Percentiles rank a stretch among this genome's conserved stretches.
phyloP scores from a whole-genome alignment of 2,797 vertebrate genomes.

The Poecilia wingei region DNA sequence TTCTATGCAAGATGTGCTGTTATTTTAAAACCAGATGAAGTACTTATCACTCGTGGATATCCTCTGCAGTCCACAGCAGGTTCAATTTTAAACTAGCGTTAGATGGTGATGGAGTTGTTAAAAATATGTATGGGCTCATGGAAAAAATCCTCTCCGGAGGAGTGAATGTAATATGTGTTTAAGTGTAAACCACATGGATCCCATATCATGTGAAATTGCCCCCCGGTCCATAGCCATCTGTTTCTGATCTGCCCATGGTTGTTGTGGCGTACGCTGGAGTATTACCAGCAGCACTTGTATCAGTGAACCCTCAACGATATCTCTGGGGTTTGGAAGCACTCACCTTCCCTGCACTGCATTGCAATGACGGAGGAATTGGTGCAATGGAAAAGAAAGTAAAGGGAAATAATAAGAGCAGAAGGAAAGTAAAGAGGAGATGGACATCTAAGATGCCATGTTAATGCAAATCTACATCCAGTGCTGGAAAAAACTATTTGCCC shows the following conservation, averaged over 20 bases:
- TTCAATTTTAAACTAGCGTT: constrained; percentile 18
- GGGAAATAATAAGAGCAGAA: constrained; percentile 6
- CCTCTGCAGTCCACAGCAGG: constrained; percentile 13
- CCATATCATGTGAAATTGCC: constrained; percentile 44
- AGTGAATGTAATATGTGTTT: constrained; percentile 32
- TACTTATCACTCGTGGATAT: constrained; percentile 14
- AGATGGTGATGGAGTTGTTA: constrained; percentile 26
- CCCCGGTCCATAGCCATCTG: constrained; percentile 36
- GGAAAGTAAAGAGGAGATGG: background rate
- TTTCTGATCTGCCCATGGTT: constrained; percentile 41
- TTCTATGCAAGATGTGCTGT: background rate
- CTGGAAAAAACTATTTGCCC: background rate
- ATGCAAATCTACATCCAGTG: background rate
- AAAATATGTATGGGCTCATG: constrained; percentile 11
- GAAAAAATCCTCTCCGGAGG: constrained; percentile 14
- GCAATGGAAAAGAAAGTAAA: constrained; percentile 16
- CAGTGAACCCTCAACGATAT: constrained; percentile 50
- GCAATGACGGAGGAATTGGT: constrained; percentile 42
- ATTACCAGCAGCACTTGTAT: constrained; percentile 53
- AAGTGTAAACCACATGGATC: constrained; percentile 35
- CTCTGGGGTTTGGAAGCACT: constrained; percentile 43
- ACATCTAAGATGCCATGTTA: background rate
- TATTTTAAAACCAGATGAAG: constrained; percentile 10
- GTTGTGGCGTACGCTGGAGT: constrained; percentile 52
- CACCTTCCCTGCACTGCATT: constrained; percentile 49